Conservation (phyloP, 2,113 vertebrate species). For the Centropristis striata region DNA sequence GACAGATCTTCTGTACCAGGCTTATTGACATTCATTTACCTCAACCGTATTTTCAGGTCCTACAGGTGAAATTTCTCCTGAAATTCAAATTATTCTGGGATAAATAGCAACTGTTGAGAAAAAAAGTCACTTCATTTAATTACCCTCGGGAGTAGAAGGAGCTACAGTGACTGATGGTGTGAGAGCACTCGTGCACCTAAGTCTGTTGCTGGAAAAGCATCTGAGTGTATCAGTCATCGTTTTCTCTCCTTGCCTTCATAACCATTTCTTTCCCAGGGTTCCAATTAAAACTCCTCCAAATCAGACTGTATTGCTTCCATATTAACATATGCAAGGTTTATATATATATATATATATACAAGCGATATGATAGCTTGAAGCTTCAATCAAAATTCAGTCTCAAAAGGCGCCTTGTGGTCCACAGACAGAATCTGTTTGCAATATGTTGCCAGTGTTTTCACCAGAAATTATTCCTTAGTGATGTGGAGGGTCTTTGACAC, state of each 20-base stretch:
- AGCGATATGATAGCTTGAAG: constrained; percentile 34
- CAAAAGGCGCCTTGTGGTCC: background rate
- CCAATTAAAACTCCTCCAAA: constrained; percentile 68
- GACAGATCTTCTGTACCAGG: constrained; percentile 12
- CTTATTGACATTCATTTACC: constrained; percentile 34
- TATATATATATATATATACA: background rate
- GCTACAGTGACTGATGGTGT: constrained; percentile 52
- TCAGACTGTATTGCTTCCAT: constrained; percentile 24
- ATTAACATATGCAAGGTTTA: constrained; percentile 34
- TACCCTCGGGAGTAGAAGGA: constrained; percentile 46
- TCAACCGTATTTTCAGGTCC: constrained; percentile 16
- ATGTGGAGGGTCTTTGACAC: constrained; percentile 19
- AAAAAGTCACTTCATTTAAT: constrained; percentile 57
- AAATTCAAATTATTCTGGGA: constrained; percentile 35
- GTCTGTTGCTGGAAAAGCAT: constrained; percentile 60
- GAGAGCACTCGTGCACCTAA: constrained; percentile 52
- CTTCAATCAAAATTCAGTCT: constrained; percentile 12
- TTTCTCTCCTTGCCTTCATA: constrained; percentile 54
- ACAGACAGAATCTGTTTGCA: constrained; percentile 9
- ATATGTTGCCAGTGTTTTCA: constrained; percentile 24
- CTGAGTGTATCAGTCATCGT: constrained; percentile 61
- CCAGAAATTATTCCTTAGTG: constrained; percentile 21
- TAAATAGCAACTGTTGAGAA: constrained; percentile 31
- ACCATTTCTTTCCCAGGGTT: constrained; percentile 51
- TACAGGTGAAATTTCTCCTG: constrained; percentile 20